Evolutionary conservation across 2,797 vertebrate species (phyloP), one percentile per base, ranked within the genome.

Genomic region (Sardinella longiceps): DNA sequence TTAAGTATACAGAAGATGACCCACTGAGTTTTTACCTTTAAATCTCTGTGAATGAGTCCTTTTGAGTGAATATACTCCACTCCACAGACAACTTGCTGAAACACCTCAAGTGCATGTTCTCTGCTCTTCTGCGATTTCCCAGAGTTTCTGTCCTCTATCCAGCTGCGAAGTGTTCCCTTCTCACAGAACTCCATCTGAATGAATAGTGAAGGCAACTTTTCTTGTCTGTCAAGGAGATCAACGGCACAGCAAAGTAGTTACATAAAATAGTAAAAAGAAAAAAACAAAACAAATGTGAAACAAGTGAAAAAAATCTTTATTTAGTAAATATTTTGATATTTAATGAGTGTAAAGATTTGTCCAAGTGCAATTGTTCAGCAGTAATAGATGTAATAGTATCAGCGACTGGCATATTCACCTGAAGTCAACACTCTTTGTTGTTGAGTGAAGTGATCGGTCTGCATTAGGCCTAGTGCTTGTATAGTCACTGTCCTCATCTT

Each of bases 131-230:
- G 80, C 15, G 5, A 39, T 0, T 46, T 23, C 14, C 2, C 9
- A 2, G 0, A 0, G 56, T 83, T 0, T 12, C 81, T 89, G 0
- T 14, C 0, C 0, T 3, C 0, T 85, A 96, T 91, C 96, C 96
- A 96, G 0, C 77, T 0, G 0, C 81, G 82, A 84, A 97, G n/a
- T 2, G 94, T 91, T 14, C 95, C 95, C 77, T 90, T 37, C 80
- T 92, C 90, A 90, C 95, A 97, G 70, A 91, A 94, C 86, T 97
- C 95, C 95, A 96, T 96, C 89, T 91, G 89, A 86, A 97, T 96
- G 77, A 95, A 96, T 80, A 96, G 91, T 63, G 89, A 95, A 0
- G 0, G 0, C 23, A 10, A n/a, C 9, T 25, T 25, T 1, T 25
- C 56, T 39, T 37, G 39, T 39, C 70, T 43, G 37, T 20, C 33